These are phyloP conservation scores for Blastobasis lacticolella DNA, from an alignment of 2,888 invertebrate genomes.

Conservation along the genomic window DNA sequence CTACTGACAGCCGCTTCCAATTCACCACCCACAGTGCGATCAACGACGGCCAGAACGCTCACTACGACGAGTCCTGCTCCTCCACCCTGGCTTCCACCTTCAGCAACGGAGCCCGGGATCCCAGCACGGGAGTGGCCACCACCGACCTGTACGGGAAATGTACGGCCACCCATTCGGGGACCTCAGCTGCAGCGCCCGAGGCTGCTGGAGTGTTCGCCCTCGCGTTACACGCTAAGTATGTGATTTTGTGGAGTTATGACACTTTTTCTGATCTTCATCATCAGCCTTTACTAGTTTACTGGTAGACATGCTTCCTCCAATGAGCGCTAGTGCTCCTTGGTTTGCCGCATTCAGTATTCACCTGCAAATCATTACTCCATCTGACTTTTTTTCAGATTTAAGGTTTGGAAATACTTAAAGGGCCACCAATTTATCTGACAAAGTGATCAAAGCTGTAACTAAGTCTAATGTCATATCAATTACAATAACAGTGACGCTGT, in stretches of 20 bases:
- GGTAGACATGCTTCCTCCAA: too few species aligned
- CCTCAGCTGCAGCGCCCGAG: slow-evolving; percentile 99
- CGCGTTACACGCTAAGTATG: slow-evolving; percentile 98
- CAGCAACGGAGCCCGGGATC: slow-evolving; percentile 98
- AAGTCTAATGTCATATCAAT: too few species aligned
- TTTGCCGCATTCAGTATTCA: too few species aligned
- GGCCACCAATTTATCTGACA: too few species aligned
- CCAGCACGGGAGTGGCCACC: slow-evolving; percentile 98
- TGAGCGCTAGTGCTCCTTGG: too few species aligned
- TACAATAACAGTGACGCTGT: too few species aligned
- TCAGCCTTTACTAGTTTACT: too few species aligned
- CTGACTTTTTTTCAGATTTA: too few species aligned
- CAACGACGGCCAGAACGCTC: slow-evolving; percentile 99
- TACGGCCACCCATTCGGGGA: slow-evolving; percentile 98
- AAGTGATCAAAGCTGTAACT: too few species aligned
- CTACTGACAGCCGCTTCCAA: not conserved
- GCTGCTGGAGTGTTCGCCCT: slow-evolving; percentile 99
- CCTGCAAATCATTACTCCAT: too few species aligned
- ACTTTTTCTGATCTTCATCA: too few species aligned
- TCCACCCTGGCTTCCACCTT: slow-evolving; percentile 99
- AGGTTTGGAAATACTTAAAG: too few species aligned
- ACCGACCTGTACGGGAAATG: slow-evolving; percentile 99
- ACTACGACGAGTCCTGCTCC: slow-evolving; percentile 99
- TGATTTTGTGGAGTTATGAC: slow-evolving; percentile 15
- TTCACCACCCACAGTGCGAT: slow-evolving; percentile 81